Evolutionary conservation across 2,797 vertebrate species (phyloP), one percentile per base, ranked within the genome.

Genomic region (Sebastiscus tertius): DNA sequence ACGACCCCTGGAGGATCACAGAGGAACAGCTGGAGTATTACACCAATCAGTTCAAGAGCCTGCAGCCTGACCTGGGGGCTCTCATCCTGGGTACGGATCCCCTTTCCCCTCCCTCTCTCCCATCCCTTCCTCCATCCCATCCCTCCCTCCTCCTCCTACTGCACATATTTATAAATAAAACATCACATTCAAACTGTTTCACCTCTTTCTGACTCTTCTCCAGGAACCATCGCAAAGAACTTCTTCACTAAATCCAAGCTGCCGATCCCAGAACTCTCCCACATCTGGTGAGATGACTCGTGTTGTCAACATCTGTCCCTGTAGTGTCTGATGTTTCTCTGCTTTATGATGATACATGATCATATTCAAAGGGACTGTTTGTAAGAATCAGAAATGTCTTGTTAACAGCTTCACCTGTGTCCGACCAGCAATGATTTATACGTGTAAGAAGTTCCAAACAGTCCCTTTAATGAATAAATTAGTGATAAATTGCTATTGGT

Each of bases 221-320:
- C 82, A 99, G 98, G 98, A 90, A 94, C 97, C 0, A 96, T 97
- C 72, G 98, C 98, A 80, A 99, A 98, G 95, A 97, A 97, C 93
- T 99, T 99, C 94, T 99, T 99, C 95, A 99, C 98, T 54, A 99
- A 98, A 93, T 99, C 98, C 59, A 99, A 98, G 89, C 97, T 99
- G 59, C 97, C 98, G 1, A 99, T 99, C 78, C 96, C 94, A 58
- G 98, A 99, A 77, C 98, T 99, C 46, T 99, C 98, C 77, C 97
- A 99, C 85, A 98, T 99, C 91, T 99, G 98, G 98, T 98, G 87
- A 96, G 96, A 67, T 77, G 87, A 81, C 58, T 87, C 81, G 72
- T 58, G 52, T 20, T 64, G 36, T 56, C 12, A 5, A 0, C 36
- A 13, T 39, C 12, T 39, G 0, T 39, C 11, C 36, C 0, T 39